phyloP scores from a whole-genome alignment of 2,888 invertebrate genomes.

The Chrysodeixis includens region DNA sequence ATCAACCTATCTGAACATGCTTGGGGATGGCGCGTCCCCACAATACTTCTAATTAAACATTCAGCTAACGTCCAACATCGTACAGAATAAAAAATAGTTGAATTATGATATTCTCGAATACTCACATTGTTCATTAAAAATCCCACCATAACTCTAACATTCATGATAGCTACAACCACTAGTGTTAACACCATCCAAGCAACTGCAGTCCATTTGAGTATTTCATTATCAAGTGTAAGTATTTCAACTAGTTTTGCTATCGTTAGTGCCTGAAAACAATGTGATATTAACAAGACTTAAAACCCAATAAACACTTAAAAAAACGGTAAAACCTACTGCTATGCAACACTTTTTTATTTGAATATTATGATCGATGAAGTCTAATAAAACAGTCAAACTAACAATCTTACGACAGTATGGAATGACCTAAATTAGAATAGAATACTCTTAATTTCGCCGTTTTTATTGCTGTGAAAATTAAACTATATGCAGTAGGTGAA shows the following conservation, averaged over 20 bases:
- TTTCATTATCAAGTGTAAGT: slow-evolving; percentile 9
- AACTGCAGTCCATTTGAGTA: slow-evolving; percentile 45
- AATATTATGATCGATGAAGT: no score
- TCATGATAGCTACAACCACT: slow-evolving; percentile 60
- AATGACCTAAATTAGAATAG: no score
- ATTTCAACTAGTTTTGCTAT: slow-evolving; percentile 42
- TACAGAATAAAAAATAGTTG: background rate
- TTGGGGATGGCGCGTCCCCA: accelerated
- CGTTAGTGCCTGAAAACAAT: slow-evolving; percentile 66
- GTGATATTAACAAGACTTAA: background rate
- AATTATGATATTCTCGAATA: slow-evolving; percentile 18
- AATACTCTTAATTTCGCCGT: no score
- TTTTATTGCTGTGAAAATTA: no score
- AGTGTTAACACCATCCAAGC: slow-evolving; percentile 66
- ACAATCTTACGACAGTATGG: no score
- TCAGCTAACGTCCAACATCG: background rate
- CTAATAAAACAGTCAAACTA: no score
- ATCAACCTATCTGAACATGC: background rate
- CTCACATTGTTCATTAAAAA: slow-evolving; percentile 75
- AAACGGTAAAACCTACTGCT: no score
- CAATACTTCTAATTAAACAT: background rate
- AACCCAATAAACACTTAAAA: no score
- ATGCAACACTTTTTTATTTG: no score
- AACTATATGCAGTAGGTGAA: no score
- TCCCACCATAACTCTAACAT: slow-evolving; percentile 65